Evolutionary conservation across 2,888 invertebrate genomes (phyloP).

Genomic region (Lasioglossum marginatum): DNA sequence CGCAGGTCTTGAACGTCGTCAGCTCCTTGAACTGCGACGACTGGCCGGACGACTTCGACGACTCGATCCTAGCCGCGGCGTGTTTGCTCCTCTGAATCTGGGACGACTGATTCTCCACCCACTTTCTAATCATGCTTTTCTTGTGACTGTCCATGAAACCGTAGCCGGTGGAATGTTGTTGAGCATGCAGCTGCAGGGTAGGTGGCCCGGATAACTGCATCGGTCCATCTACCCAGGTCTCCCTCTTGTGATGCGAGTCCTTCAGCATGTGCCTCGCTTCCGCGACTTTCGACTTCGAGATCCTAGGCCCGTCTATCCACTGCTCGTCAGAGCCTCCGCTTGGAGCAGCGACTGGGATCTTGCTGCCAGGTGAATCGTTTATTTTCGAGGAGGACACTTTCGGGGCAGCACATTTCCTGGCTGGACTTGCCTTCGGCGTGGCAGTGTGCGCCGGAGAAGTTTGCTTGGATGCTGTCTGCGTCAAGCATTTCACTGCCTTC

Average conservation of each 20-base stretch:
- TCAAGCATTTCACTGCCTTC: slow-evolving; percentile 84
- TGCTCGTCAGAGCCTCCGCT: slow-evolving; percentile 92
- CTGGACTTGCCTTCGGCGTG: slow-evolving; percentile 85
- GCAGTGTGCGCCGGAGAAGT: slow-evolving; percentile 87
- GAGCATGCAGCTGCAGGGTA: slow-evolving; percentile 85
- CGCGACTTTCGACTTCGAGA: slow-evolving; percentile 92
- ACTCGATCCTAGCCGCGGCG: slow-evolving; percentile 85
- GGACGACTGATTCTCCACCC: slow-evolving; percentile 96
- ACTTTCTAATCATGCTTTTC: slow-evolving; percentile 96
- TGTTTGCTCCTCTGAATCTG: slow-evolving; percentile 91
- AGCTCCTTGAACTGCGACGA: slow-evolving; percentile 86
- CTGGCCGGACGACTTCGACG: slow-evolving; percentile 83
- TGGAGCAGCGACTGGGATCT: slow-evolving; percentile 83
- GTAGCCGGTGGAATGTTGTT: slow-evolving; percentile 87
- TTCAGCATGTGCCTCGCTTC: slow-evolving; percentile 93
- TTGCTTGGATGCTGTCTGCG: slow-evolving; percentile 84
- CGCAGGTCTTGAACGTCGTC: slow-evolving; percentile 87
- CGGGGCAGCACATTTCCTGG: slow-evolving; percentile 87
- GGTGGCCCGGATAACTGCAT: slow-evolving; percentile 88
- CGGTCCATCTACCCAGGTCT: slow-evolving; percentile 98
- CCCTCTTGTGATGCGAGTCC: slow-evolving; percentile 92
- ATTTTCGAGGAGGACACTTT: slow-evolving; percentile 85
- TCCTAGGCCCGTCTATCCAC: slow-evolving; percentile 98
- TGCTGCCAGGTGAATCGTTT: slow-evolving; percentile 80
- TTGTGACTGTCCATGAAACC: slow-evolving; percentile 97